phyloP scores from a whole-genome alignment of 2,888 invertebrate genomes.

The Platycnemis pennipes region DNA sequence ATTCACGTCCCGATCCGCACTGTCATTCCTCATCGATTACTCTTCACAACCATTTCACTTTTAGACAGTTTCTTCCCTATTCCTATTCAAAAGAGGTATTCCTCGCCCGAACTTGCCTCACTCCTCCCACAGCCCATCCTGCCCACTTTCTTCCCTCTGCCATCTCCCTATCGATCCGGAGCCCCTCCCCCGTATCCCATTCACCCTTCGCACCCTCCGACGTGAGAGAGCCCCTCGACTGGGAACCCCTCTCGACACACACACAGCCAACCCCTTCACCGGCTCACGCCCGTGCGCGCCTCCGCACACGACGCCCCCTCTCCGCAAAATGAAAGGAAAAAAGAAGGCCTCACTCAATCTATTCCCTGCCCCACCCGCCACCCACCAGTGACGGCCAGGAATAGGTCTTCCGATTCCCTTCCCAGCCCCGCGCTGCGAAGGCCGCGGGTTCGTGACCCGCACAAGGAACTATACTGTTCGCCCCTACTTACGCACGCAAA shows the following conservation, averaged over 20 bases:
- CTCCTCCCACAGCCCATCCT: not conserved
- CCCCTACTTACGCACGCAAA: no score
- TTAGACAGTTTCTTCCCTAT: constrained; percentile 1
- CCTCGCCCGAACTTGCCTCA: not conserved
- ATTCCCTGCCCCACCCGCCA: not conserved
- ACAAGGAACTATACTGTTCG: no score
- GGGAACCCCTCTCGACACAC: not conserved
- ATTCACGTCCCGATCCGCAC: constrained; percentile 29
- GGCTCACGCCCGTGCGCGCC: not conserved
- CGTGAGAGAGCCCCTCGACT: not conserved
- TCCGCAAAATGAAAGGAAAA: not conserved
- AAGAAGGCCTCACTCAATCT: not conserved
- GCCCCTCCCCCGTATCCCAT: not conserved
- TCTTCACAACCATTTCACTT: constrained; percentile 47
- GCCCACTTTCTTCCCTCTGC: not conserved
- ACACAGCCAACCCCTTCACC: constrained; percentile 9
- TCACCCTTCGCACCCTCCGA: constrained; percentile 17
- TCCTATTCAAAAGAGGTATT: not conserved
- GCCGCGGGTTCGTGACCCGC: no score
- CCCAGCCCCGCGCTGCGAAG: no score
- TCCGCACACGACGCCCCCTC: not conserved
- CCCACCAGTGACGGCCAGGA: not conserved
- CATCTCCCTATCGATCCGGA: constrained; percentile 39
- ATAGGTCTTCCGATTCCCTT: no score
- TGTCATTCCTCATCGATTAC: constrained; percentile 46